Conservation (phyloP, 2,113 vertebrate species). For the Struthidea cinerea region DNA sequence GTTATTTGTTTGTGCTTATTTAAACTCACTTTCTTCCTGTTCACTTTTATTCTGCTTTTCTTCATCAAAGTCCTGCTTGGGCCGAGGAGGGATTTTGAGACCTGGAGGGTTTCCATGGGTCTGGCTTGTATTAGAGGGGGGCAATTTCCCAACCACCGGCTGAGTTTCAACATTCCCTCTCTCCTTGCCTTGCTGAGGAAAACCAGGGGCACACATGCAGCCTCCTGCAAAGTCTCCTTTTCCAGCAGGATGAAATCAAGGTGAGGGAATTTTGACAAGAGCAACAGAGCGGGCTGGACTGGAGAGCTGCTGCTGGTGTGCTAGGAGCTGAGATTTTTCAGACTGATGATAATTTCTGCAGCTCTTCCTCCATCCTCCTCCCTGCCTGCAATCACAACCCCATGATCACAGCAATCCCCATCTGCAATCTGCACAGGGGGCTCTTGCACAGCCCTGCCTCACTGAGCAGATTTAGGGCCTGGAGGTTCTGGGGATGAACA, state of each 20-base stretch:
- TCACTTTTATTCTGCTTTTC: slow-evolving; percentile 31
- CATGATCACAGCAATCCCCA: background rate
- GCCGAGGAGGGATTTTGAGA: background rate
- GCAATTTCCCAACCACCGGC: background rate
- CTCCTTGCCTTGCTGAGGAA: slow-evolving; percentile 32
- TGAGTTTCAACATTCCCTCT: slow-evolving; percentile 5
- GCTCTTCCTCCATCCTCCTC: background rate
- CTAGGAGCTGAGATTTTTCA: background rate
- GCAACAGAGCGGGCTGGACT: background rate
- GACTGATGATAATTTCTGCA: background rate
- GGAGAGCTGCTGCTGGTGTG: background rate
- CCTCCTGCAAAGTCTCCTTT: background rate
- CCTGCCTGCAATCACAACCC: background rate
- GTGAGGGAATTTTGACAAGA: background rate
- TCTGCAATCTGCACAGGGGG: background rate
- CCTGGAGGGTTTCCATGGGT: slow-evolving; percentile 38
- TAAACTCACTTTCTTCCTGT: background rate
- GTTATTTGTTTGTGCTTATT: slow-evolving; percentile 32
- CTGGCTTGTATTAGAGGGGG: slow-evolving; percentile 47
- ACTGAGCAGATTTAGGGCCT: background rate
- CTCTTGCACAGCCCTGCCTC: background rate
- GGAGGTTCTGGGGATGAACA: background rate
- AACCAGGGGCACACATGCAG: background rate
- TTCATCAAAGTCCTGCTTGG: slow-evolving; percentile 9
- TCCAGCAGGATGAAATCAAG: background rate